A percentile compares a stretch with the other conserved stretches of the same genome.
Conservation (phyloP, 23 tunicate species). For the Clavelina lepadiformis region DNA sequence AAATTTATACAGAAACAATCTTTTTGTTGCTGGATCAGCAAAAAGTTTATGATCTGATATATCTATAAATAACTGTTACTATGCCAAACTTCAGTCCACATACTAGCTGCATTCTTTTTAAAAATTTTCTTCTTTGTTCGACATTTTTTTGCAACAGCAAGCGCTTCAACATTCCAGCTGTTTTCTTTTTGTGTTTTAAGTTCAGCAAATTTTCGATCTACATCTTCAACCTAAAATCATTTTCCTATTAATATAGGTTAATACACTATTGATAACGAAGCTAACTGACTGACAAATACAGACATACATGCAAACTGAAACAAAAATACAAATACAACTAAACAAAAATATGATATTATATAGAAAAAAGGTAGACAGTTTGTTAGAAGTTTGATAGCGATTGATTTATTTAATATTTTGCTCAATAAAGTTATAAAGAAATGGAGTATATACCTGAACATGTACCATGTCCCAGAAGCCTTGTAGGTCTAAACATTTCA, state of each 20-base stretch:
- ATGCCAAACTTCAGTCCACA: too few species aligned
- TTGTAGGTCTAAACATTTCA: slow-evolving; percentile 63
- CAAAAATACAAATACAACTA: not conserved
- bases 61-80: too few species aligned
- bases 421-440: not conserved
- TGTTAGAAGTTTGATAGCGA: too few species aligned
- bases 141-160: slow-evolving; percentile 2
- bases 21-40: too few species aligned
- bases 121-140: slow-evolving; percentile 17
- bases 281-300: too few species aligned
- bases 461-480: slow-evolving; percentile 97
- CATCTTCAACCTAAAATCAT: slow-evolving; percentile 71
- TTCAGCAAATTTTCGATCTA: slow-evolving; percentile 44
- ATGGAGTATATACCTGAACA: slow-evolving; percentile 57
- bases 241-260: too few species aligned
- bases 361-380: not conserved
- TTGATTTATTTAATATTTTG: too few species aligned
- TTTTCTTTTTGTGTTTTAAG: slow-evolving; percentile 31
- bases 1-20: too few species aligned
- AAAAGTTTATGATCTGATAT: too few species aligned
- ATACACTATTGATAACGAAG: too few species aligned
- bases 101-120: slow-evolving; percentile 12
- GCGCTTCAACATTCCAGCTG: slow-evolving; percentile 23
- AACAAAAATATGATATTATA: not conserved
- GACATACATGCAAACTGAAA: too few species aligned